phyloP scores from a whole-genome alignment of 53 echinoderm and acorn worm genomes.

The Paelopatides confundens region DNA sequence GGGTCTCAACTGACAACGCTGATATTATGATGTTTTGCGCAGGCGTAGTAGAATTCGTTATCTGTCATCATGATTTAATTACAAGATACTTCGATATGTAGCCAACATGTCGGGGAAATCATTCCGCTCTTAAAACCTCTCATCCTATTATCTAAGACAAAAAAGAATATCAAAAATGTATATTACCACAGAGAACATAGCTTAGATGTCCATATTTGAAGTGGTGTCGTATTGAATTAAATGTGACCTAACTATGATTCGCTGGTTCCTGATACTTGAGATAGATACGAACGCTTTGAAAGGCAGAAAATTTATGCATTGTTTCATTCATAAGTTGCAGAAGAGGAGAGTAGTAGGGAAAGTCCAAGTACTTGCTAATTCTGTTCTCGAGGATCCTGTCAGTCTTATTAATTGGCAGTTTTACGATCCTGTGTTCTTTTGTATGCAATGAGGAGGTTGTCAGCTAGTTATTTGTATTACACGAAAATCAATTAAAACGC shows the following conservation, averaged over 20 bases:
- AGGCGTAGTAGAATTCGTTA: background rate
- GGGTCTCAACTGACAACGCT: background rate
- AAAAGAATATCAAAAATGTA: background rate
- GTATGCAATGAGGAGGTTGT: background rate
- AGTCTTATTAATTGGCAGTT: conserved; percentile 26
- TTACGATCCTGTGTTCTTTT: background rate
- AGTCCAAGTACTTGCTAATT: conserved; percentile 9
- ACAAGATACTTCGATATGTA: background rate
- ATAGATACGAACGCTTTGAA: background rate
- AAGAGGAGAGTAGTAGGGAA: background rate
- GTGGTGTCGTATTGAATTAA: background rate
- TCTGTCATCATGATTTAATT: background rate
- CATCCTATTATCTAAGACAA: background rate
- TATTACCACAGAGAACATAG: background rate
- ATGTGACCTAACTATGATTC: background rate
- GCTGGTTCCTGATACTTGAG: background rate
- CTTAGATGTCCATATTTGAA: conserved; percentile 3
- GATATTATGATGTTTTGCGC: background rate
- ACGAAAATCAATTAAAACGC: conserved; percentile 34
- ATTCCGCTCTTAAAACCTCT: background rate
- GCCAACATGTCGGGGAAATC: background rate
- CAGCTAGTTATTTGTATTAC: background rate
- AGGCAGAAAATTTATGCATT: background rate
- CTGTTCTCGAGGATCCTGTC: conserved; percentile 4
- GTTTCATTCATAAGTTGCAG: background rate